Evolutionary conservation across 2,888 invertebrate genomes (phyloP), one percentile per base, ranked within the genome.

Genomic region (Brachyopa scutellaris): DNA sequence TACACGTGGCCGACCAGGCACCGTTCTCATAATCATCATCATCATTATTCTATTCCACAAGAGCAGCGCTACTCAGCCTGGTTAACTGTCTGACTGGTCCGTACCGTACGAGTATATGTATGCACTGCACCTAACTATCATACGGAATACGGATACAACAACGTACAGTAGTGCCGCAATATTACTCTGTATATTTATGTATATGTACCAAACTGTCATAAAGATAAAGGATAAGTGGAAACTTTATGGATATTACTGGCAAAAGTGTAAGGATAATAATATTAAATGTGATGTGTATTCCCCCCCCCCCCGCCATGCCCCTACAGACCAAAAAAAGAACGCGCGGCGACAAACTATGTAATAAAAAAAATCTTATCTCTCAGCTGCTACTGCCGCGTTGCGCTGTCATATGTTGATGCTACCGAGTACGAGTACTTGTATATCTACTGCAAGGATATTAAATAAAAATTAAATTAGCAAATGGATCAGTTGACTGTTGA

Each of bases 211-310:
- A 64, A 70, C 59, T 70, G 76, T 70, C 80, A 70, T 82, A 82
- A 82, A 82, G 80, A 82, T 82, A 76, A 82, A 70, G 76, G 80
- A 82, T 82, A 82, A 82, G 80, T 82, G 76, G 80, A 59, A 70
- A 59, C 69, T 82, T 82, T 82, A 82, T 82, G 80, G 76, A 64
- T 76, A 82, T 76, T 70, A 76, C 76, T 70, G 70, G 76, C 80
- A 70, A 76, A 80, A 82, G 80, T 70, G 80, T 82, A 74, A 70
- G 80, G 80, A 82, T 82, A 76, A 82, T 82, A 82, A 82, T 76
- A 76, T 82, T 69, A 82, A 82, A 76, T 70, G 64, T 64, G 76
- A 64, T 62, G 69, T 70, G 62, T 70, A 59, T 53, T 21, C 15
- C 19, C 19, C 40, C n/a, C 38, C 53, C 36, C n/a, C 36, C 40